Conservation (phyloP, 2,113 vertebrate species). For the Phyllostomus discolor region DNA sequence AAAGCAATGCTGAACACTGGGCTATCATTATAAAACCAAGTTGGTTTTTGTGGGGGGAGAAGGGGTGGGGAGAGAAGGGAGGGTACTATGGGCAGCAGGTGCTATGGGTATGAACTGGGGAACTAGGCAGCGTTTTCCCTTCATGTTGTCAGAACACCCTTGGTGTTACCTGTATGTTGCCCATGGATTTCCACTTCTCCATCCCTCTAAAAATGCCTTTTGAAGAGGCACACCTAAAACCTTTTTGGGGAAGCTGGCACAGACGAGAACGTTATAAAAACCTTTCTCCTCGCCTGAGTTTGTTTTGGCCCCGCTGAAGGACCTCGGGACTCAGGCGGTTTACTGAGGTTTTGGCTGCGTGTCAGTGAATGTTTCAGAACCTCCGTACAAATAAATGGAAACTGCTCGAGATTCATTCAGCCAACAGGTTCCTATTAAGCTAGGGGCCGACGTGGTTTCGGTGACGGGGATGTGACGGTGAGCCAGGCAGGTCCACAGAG, state of each 20-base stretch:
- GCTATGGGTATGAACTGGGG: background rate
- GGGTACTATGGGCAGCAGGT: background rate
- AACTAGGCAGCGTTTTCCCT: background rate
- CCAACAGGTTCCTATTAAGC: background rate
- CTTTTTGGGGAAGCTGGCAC: slow-evolving; percentile 13
- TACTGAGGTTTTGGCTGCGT: slow-evolving; percentile 41
- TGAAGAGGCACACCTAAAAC: slow-evolving; percentile 52
- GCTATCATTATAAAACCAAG: background rate
- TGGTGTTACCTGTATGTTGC: background rate
- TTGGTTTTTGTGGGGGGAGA: background rate
- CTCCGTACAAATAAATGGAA: background rate
- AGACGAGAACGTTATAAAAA: slow-evolving; percentile 52
- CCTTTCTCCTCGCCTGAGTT: slow-evolving; percentile 29
- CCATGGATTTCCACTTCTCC: slow-evolving; percentile 32
- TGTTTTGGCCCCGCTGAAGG: slow-evolving; percentile 21
- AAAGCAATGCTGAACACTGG: slow-evolving; percentile 2
- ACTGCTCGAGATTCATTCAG: background rate
- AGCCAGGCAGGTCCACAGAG: background rate
- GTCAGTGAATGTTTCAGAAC: slow-evolving; percentile 36
- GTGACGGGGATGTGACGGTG: background rate
- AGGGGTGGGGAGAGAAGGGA: background rate
- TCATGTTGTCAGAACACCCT: background rate
- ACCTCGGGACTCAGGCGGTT: slow-evolving; percentile 34
- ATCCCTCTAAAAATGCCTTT: slow-evolving; percentile 34
- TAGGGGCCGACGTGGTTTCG: background rate